Evolutionary conservation across 2,797 vertebrate genomes (phyloP).

Genomic region (Acanthiza pusilla): DNA sequence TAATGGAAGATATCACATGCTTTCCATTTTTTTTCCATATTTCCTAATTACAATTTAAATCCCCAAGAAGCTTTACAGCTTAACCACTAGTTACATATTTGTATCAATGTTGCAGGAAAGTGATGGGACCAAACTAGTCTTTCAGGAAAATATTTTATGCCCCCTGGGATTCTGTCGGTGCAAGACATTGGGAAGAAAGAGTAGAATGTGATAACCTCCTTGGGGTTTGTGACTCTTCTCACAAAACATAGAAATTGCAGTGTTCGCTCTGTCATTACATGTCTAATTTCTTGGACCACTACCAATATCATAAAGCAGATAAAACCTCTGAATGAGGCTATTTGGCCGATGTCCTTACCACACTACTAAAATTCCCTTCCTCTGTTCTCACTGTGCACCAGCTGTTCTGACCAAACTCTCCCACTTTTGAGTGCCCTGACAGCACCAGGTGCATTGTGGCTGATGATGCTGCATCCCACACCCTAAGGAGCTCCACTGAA

Average conservation of each 20-base stretch:
- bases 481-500: neutral
- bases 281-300: neutral
- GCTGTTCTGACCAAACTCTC: neutral
- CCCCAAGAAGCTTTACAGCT: neutral
- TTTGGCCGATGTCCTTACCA: neutral
- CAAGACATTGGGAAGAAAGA: neutral
- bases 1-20: neutral
- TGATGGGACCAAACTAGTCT: neutral
- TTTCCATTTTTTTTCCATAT: neutral
- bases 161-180: neutral
- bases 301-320: neutral
- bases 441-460: neutral
- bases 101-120: neutral
- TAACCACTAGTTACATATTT: neutral
- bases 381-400: neutral
- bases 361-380: neutral
- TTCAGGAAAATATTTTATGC: neutral
- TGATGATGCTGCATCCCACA: rapidly evolving
- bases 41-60: neutral
- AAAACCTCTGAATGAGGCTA: neutral
- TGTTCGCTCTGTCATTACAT: neutral
- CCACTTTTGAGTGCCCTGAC: neutral
- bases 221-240: neutral
- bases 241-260: neutral
- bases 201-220: neutral